Base-by-base conservation (phyloP, 2,888 invertebrate genomes). In the Antheraea yamamai region DNA sequence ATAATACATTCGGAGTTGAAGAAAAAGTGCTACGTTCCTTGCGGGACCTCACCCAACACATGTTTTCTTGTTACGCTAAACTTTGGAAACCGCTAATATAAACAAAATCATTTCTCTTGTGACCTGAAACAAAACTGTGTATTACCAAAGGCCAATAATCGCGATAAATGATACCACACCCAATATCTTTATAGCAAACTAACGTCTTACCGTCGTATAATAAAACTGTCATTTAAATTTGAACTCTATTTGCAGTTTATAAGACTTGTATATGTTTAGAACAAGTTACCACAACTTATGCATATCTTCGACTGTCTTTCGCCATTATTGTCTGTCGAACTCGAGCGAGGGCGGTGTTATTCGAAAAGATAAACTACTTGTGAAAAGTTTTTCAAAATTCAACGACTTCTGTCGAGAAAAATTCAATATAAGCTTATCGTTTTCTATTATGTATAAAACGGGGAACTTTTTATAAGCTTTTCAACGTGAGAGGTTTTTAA, bases 301-400 rank as follows among this genome's bases (percentile, higher is more conserved):
- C 82, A 84, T 85, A 86, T 85, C 84, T 81, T 73, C 82, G 84
- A 86, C 86, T 84, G 87, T 85, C 85, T 87, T 81, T 83, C 78
- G 74, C 84, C 87, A 84, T 88, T 88, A 88, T 85, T 81, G 87
- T 87, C 83, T 87, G 86, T 82, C 84, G 84, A 84, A 88, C 85
- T 87, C 87, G 61, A 87, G 79, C 79, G 80, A 81, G 78, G 79
- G 77, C 78, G 75, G 76, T 75, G 84, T 82, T 86, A 85, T 86
- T 86, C 82, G 81, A 82, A 83, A 81, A 76, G 75, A 77, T 78
- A 76, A 76, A 75, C 39, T 73, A 72, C 68, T 74, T 61, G 39
- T 30, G 61, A 61, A 75, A 75, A 72, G 7, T 75, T 72, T 75
- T 75, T 73, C 68, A 66, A 73, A 73, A 75, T 71, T 71, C 74